Conservation (phyloP, 53 echinoderm and acorn worm species). For the Astropecten irregularis region DNA sequence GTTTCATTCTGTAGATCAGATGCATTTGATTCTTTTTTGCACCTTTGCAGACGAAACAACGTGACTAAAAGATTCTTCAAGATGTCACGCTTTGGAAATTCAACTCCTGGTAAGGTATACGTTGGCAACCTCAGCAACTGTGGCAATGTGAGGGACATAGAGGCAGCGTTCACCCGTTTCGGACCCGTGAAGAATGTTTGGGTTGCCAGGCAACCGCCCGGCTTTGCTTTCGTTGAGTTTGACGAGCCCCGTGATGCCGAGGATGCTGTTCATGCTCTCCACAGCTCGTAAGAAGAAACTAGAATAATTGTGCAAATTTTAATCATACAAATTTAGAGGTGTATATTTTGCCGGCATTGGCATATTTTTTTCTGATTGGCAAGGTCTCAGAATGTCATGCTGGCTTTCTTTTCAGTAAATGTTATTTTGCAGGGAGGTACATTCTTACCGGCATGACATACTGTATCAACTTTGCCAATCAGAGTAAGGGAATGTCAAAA, state of each 20-base stretch:
- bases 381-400: no score
- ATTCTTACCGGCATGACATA: no score
- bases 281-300: constrained; percentile 74
- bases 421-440: no score
- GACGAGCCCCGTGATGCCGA: constrained; percentile 83
- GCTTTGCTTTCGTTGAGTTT: constrained; percentile 94
- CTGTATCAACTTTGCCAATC: no score
- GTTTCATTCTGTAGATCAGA: no score
- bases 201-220: constrained; percentile 96
- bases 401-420: no score
- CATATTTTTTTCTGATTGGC: no score
- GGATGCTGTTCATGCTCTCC: constrained; percentile 72
- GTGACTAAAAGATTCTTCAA: neutral
- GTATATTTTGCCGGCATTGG: neutral
- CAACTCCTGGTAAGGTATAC: constrained; percentile 83
- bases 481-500: no score
- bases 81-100: neutral
- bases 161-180: constrained; percentile 66
- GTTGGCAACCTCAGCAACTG: constrained; percentile 83
- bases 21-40: no score
- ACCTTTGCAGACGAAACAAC: no score
- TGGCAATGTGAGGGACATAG: constrained; percentile 71
- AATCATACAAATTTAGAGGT: no score
- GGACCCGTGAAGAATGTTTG: constrained; percentile 80
- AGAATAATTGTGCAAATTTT: neutral